Base-by-base conservation (phyloP, 2,113 vertebrate species). In the Micromys minutus region DNA sequence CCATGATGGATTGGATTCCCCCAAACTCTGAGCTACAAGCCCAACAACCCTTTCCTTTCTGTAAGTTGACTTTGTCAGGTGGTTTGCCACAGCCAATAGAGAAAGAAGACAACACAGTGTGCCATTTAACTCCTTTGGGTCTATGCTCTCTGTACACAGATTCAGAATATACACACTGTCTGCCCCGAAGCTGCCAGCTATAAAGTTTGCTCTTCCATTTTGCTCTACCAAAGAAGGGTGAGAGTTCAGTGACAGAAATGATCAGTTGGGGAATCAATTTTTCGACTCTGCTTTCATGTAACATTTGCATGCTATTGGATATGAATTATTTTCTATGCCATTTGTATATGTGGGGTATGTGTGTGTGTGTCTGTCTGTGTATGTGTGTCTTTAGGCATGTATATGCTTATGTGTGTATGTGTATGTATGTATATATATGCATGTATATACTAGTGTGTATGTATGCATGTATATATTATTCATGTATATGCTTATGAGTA, bases 201-300 rank as follows among this genome's bases (percentile, higher is more conserved):
- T 59, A 57, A 34, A 36, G 24, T 6, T 1, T 6, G 11, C 57
- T 10, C 2, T 79, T 39, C 76, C n/a, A 50, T 50, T 55, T 22
- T 57, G 6, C 39, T 39, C 19, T 72, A 59, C 69, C 67, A 5
- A 17, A 86, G 55, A 76, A 83, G 93, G 61, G 75, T 42, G 74
- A 71, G 91, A 88, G 80, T 59, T 76, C 52, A 65, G 36, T 65
- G 90, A 89, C 74, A 39, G 45, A n/a, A 80, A 57, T 55, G 39
- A 71, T 34, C 52, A 96, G 81, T 22, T 34, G 75, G 76, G 29
- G 89, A 89, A 61, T 93, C 26, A 2, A 61, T 84, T 52, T 63
- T 96, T 21, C 77, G 15, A 19, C 47, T 80, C 61, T n/a, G 29
- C 57, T 96, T 97, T 95, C 52, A 24, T 0, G 1, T 0, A 45